Conservation (phyloP, 2,113 vertebrate species). For the Sceloporus tristichus region DNA sequence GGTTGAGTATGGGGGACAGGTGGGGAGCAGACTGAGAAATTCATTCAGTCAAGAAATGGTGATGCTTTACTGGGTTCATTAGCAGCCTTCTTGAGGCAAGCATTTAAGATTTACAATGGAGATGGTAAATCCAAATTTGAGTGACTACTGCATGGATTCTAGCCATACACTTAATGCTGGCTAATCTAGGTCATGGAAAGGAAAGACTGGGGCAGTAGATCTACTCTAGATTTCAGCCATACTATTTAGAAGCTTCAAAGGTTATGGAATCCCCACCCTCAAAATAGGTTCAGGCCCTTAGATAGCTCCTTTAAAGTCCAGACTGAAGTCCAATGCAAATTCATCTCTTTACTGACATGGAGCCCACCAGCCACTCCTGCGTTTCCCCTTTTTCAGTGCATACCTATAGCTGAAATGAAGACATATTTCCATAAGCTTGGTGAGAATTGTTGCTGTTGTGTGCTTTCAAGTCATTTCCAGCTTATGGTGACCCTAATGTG, state of each 20-base stretch:
- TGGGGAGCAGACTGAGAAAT: neutral
- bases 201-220: too few relatives aligned
- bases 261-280: too few relatives aligned
- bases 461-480: too few relatives aligned
- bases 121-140: neutral
- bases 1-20: neutral
- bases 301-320: too few relatives aligned
- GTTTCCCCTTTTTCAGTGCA: neutral
- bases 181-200: neutral
- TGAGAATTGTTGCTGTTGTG: too few relatives aligned
- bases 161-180: neutral
- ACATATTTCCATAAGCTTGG: neutral
- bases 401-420: neutral
- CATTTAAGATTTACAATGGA: neutral
- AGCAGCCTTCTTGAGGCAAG: neutral
- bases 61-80: neutral
- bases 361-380: too few relatives aligned
- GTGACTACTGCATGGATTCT: neutral
- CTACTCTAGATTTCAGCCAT: too few relatives aligned
- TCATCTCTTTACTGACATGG: too few relatives aligned
- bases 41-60: neutral
- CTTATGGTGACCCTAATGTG: too few relatives aligned
- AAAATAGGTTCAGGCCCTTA: too few relatives aligned
- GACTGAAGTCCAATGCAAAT: too few relatives aligned
- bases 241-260: too few relatives aligned